These are phyloP conservation scores for Phalacrocorax pelagicus DNA, from an alignment of 2,113 vertebrate species.

Conservation along the genomic window DNA sequence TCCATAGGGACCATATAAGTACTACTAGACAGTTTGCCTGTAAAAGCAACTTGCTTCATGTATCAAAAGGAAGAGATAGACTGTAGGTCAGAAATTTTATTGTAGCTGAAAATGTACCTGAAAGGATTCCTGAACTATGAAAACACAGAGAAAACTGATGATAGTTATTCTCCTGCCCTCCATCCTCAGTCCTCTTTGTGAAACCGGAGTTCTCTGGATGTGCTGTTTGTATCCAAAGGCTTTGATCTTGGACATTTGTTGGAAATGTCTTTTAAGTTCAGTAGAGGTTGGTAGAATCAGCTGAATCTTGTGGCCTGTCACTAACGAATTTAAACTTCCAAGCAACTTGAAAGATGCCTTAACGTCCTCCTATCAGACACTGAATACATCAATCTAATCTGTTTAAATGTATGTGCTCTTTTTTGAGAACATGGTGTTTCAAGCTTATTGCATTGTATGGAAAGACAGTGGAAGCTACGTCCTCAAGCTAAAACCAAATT, in stretches of 20 bases:
- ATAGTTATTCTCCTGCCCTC: not conserved
- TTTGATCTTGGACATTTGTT: not conserved
- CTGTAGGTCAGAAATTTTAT: not conserved
- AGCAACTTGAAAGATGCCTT: not conserved
- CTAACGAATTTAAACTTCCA: not conserved
- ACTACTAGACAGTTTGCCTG: not conserved
- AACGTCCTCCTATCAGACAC: not conserved
- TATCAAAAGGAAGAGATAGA: not conserved
- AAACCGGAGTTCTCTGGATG: not conserved
- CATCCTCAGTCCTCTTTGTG: not conserved
- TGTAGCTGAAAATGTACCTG: not conserved
- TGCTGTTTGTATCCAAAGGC: not conserved
- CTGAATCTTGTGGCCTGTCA: not conserved
- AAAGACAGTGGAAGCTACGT: not conserved
- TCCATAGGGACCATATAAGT: not conserved
- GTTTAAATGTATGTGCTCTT: not conserved
- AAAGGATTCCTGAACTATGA: not conserved
- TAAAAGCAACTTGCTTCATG: not conserved
- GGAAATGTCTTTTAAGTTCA: not conserved
- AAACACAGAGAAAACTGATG: not conserved
- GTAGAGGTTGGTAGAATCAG: not conserved
- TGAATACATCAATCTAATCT: not conserved
- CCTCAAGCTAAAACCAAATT: not conserved
- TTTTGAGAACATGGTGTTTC: not conserved
- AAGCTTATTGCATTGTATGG: not conserved